Evolutionary conservation across 1,140 invertebrate species (phyloP).

Genomic region (Melanaphis sacchari): DNA sequence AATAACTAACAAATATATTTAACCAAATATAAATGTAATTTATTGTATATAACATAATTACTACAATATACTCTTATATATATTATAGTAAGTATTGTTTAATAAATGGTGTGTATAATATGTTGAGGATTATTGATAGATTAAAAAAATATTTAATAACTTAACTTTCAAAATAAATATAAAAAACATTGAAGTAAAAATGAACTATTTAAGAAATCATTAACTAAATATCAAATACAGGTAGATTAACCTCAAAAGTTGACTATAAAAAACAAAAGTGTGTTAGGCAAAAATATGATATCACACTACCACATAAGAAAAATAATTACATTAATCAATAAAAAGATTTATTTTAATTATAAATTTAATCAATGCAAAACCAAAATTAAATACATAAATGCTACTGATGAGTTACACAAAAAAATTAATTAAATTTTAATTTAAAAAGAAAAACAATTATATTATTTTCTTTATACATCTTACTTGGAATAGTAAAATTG

Average conservation of each 20-base stretch:
- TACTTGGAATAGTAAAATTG: background rate
- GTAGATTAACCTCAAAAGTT: too few relatives aligned
- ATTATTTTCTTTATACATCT: background rate
- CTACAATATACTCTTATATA: too few relatives aligned
- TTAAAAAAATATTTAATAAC: too few relatives aligned
- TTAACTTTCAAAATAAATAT: too few relatives aligned
- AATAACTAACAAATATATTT: background rate
- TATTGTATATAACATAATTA: background rate
- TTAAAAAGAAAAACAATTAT: background rate
- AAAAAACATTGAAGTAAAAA: too few relatives aligned
- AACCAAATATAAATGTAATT: background rate
- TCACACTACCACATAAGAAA: background rate
- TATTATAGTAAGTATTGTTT: too few relatives aligned
- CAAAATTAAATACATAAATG: background rate
- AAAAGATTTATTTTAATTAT: background rate
- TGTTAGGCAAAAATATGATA: background rate
- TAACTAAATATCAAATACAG: too few relatives aligned
- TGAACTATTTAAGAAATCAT: too few relatives aligned
- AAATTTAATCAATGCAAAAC: background rate
- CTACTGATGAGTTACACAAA: background rate
- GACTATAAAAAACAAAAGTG: background rate
- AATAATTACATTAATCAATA: background rate
- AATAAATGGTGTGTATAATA: too few relatives aligned
- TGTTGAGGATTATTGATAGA: too few relatives aligned
- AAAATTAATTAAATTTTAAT: background rate